phyloP scores from a whole-genome alignment of 2,113 vertebrate genomes.

The Brachyhypopomus occidentalis region DNA sequence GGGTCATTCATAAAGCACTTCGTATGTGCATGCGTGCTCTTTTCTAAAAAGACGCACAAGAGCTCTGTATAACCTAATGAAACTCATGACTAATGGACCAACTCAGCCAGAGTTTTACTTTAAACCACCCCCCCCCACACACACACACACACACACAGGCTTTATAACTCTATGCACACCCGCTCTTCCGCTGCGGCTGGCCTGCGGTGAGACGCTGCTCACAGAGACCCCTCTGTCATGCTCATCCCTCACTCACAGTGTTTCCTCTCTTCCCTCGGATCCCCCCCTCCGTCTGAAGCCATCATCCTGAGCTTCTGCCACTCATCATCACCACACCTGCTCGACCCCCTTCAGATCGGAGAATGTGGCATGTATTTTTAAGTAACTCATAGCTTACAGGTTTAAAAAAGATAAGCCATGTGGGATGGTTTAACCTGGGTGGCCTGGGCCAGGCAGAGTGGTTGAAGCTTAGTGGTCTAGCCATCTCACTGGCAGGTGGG shows the following conservation, averaged over 20 bases:
- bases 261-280: conserved; percentile 45
- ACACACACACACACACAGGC: background rate
- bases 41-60: background rate
- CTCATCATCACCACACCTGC: conserved; percentile 37
- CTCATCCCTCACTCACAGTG: conserved; percentile 56
- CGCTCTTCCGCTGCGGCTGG: conserved; percentile 63
- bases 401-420: too few species aligned
- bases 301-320: background rate
- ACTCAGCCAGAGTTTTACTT: background rate
- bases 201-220: conserved; percentile 29
- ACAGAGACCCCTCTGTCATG: conserved; percentile 59
- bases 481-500: too few species aligned
- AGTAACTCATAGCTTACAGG: too few species aligned
- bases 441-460: too few species aligned
- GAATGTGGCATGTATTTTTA: too few species aligned
- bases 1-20: background rate
- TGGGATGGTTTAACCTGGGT: too few species aligned
- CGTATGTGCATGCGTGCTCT: background rate
- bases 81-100: background rate
- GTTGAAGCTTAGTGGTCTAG: too few species aligned
- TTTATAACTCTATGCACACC: conserved; percentile 37
- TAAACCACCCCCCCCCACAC: too few species aligned
- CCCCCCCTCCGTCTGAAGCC: background rate
- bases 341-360: too few species aligned
- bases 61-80: background rate